Base-by-base conservation (phyloP, 1,140 invertebrate species). In the Proctacanthus coquilletti region DNA sequence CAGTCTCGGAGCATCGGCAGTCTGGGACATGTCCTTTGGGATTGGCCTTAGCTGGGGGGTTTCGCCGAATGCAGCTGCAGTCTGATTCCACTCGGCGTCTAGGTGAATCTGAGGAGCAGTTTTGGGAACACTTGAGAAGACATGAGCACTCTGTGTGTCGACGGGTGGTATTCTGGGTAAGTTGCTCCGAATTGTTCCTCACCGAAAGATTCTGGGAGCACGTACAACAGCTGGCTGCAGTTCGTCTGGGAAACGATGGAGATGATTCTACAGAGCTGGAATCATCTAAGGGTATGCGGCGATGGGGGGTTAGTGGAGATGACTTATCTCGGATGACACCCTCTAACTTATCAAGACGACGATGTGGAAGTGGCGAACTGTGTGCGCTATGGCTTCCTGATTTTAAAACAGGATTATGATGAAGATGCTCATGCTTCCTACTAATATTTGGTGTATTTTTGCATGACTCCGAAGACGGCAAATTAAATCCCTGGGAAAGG, bases 391-490 rank as follows among this genome's bases (percentile, higher is more conserved):
- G 36, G 14, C 36, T 29, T n/a, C 36, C 36, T 18, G 17, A 18
- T 29, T 38, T 19, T 4, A 38, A 29, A 4, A 29, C 5, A 5
- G 14, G n/a, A 27, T 38, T 21, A 30, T 38, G 21, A 30, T 38
- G 21, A 19, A n/a, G 15, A 17, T 32, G 25, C 18, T 38, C 21
- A 3, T 18, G 25, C 21, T 38, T 38, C 5, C 36, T 14, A 4
- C 17, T 19, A 9, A 29, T 15, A 38, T 38, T 38, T 14, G 36
- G 36, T 38, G 36, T 38, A 18, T 27, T 38, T 29, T 38, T 38
- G 20, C 36, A 38, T 29, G 36, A 38, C 21, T 38, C 36, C 4
- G 36, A 38, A 29, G 18, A n/a, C n/a, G n/a, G n/a, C n/a, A n/a
- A n/a, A n/a, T n/a, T n/a, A n/a, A n/a, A n/a, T n/a, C n/a, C n/a